Evolutionary conservation across 2,113 vertebrate genomes (phyloP), one percentile per base, ranked within the genome.

Genomic region (Poecile atricapillus): DNA sequence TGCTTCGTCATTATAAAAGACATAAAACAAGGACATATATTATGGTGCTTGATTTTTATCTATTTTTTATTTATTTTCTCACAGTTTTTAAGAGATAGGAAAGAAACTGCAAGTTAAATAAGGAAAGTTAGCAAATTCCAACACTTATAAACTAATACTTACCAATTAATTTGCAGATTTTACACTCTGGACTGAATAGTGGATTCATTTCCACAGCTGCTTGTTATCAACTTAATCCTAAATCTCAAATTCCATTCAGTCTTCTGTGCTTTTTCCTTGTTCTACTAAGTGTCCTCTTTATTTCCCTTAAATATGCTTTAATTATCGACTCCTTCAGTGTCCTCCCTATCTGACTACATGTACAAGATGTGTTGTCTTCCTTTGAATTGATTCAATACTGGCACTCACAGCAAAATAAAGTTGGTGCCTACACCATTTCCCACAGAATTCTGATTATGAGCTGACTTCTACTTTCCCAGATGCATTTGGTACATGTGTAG

Each of bases 1-100:
- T 71, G 47, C 3, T 95, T 81, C 90, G 71, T 90, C 64, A 78
- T 85, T 91, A 77, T 27, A 80, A 79, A 93, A 94, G 64, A 70
- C 55, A 83, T 93, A 77, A 86, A 92, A 69, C 50, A 86, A 90
- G 46, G 50, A 6, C 14, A 55, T 77, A 22, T 55, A 77, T 55
- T 83, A 74, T 7, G 31, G 16, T 80, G 6, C 27, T 88, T 86
- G 47, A 39, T 74, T 94, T 94, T 93, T 52, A 88, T 92, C 41
- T 71, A 27, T 75, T 84, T 93, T 81, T 69, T 12, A 60, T 58
- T 62, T 73, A 15, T 89, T 84, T 96, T 70, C 31, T 74, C 5
- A 1, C 21, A 13, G 46, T 86, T 79, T 92, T 10, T 1, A 70
- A 63, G 18, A 52, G 19, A 50, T 24, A 41, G 11, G 11, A 28